Base-by-base conservation (phyloP, 2,888 invertebrate genomes). In the Sesia bembeciformis region DNA sequence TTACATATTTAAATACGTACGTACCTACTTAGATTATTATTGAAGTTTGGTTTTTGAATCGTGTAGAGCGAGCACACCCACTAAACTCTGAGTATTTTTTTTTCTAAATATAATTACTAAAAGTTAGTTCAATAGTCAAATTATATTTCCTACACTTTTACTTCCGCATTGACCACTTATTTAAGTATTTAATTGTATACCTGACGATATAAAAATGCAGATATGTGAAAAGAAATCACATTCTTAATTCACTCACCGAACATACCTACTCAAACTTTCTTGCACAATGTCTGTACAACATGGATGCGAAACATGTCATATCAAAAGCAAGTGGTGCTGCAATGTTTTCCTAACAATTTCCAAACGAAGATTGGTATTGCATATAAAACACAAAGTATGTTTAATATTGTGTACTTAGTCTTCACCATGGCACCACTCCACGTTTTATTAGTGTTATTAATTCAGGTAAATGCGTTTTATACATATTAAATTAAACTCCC, bases 381-480 rank as follows among this genome's bases (percentile, higher is more conserved):
- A 7, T 46, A 46, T 46, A 46, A 8, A 46, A 8, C 23, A 46
- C n/a, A 46, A 46, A 46, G 46, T 23, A 46, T 46, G 23, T 8
- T 46, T 23, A 23, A 23, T 8, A 46, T 46, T 46, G 46, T 46
- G 23, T 4, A 46, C 8, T 46, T 46, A 46, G 46, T 46, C 46
- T 46, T 46, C 46, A 46, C 41, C 52, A 55, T 55, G 55, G 38
- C 40, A 39, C 49, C 6, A 40, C 52, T 55, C 7, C 49, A 49
- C 46, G 23, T 5, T n/a, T 46, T 5, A 8, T n/a, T 46, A 46
- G 23, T 46, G 23, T 46, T 46, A 8, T 46, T 46, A n/a, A 46
- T 46, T 46, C 46, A 46, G 46, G 46, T 46, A 46, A 46, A 46
- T 46, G 23, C 23, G 23, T 23, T 23, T 46, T 46, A 46, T 46